phyloP scores from a whole-genome alignment of 1,140 invertebrate species.

The Pinna nobilis region DNA sequence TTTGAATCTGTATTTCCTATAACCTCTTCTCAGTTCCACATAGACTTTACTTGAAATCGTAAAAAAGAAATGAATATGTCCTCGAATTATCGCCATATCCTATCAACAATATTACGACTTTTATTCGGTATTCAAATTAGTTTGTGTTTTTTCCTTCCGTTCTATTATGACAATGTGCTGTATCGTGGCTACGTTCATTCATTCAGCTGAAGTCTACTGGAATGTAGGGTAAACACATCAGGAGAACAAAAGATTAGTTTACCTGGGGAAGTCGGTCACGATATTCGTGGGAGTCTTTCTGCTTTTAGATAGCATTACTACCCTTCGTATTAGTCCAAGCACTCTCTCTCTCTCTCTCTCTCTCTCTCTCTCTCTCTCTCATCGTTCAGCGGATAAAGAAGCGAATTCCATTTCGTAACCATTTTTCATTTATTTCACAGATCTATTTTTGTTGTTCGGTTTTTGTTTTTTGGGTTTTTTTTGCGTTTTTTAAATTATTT shows the following conservation, averaged over 20 bases:
- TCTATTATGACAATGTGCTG: neutral
- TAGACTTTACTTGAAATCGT: no score
- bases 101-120: no score
- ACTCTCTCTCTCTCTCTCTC: neutral
- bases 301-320: neutral
- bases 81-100: no score
- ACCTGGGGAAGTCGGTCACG: no score
- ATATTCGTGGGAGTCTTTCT: no score
- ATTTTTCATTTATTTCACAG: neutral
- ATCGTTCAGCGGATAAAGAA: neutral
- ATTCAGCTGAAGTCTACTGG: no score
- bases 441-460: neutral
- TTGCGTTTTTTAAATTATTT: neutral
- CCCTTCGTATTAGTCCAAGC: neutral
- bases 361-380: constrained; percentile 7
- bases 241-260: no score
- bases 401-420: no score
- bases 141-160: neutral
- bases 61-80: no score
- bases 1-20: neutral
- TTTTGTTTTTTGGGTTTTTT: neutral
- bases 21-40: no score
- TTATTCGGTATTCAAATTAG: neutral
- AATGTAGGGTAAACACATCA: neutral
- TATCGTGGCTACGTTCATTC: constrained; percentile 1